Evolutionary conservation across 2,888 invertebrate species (phyloP), one percentile per base, ranked within the genome.

Genomic region (Malthinus seriepunctatus): DNA sequence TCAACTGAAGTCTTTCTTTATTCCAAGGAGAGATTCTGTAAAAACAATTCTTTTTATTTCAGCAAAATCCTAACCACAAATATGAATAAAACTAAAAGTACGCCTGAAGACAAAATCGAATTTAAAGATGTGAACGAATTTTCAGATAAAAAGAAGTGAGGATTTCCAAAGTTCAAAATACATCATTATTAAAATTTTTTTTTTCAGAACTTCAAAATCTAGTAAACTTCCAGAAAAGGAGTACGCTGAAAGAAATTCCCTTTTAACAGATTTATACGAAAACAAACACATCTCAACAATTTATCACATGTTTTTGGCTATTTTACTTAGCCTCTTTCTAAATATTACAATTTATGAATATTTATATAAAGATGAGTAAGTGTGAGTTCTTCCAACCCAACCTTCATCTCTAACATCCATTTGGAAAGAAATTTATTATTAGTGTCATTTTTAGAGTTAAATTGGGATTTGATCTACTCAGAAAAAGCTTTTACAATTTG

Each of bases 261-360:
- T 89, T n/a, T 80, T 95, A 52, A 93, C 91, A 0, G 89, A 89
- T 59, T 81, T 95, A 14, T 83, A 91, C 68, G 84, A 89, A 71
- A 85, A 88, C 50, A 84, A 86, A 51, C 93, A 95, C 77, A 88
- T 95, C 69, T 84, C 86, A 68, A 89, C 93, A 2, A 87, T 95
- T 64, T 92, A 93, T 76, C 89, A 95, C 74, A 88, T 94, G 66
- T 94, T 93, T 77, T 83, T 90, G 45, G 89, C 89, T 11, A 88
- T 90, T 64, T 80, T 95, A 33, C 80, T 92, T 51, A 79, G 89
- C 33, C 80, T 93, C 62, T 83, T 90, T 47, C 78, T 90, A 55
- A 88, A 92, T 69, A 89, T 90, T 4, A 80, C 87, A 12, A 81
- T 88, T 8, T 85, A 86, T 69, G 93, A 93, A 73, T 83, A 89